Evolutionary conservation across 2,888 invertebrate species (phyloP).

Genomic region (Microctonus aethiopoides): DNA sequence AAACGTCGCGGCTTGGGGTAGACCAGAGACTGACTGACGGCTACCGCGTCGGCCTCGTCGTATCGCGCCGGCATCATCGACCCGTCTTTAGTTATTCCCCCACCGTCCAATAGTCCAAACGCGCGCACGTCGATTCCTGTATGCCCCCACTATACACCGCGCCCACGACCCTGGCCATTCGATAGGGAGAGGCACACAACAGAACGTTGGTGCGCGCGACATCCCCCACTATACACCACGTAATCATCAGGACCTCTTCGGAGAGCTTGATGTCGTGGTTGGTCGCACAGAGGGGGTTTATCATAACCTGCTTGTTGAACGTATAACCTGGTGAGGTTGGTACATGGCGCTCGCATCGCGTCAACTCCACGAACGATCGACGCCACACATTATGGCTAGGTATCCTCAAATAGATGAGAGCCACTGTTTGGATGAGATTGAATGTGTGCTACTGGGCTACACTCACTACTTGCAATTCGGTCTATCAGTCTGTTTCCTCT

Average conservation of each 20-base stretch:
- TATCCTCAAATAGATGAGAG: conserved; percentile 46
- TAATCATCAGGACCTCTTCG: neutral
- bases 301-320: conserved; percentile 5
- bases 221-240: neutral
- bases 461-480: conserved; percentile 46
- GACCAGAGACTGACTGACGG: conserved; percentile 72
- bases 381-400: conserved; percentile 1
- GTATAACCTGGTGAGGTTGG: neutral
- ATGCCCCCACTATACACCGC: conserved; percentile 42
- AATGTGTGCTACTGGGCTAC: conserved; percentile 63
- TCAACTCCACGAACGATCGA: conserved; percentile 5
- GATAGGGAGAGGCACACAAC: conserved; percentile 30
- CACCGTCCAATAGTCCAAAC: conserved; percentile 29
- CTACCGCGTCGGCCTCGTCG: conserved; percentile 53
- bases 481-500: conserved; percentile 48
- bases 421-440: conserved; percentile 47
- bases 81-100: conserved; percentile 67
- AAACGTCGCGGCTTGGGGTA: conserved; percentile 74
- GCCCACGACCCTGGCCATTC: conserved; percentile 45
- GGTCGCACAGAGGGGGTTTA: neutral
- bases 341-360: conserved; percentile 7
- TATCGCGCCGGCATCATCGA: conserved; percentile 69
- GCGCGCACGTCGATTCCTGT: conserved; percentile 32
- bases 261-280: neutral
- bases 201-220: neutral